These are phyloP conservation scores for Menidia beryllina DNA, from an alignment of 2,113 vertebrate species.

Conservation along the genomic window DNA sequence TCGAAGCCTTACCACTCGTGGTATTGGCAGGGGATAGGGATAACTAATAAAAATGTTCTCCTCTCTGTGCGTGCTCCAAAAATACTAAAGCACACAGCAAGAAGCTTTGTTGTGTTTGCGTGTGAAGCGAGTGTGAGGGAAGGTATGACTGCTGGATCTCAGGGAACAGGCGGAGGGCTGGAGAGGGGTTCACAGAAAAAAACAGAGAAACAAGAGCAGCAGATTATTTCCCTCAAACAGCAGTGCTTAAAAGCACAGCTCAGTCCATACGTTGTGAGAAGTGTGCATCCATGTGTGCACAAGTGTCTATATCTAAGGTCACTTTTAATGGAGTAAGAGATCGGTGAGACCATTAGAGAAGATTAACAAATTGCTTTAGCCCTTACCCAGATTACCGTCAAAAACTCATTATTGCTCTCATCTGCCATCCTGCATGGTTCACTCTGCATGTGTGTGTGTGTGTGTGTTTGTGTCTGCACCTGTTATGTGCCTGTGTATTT, in stretches of 20 bases:
- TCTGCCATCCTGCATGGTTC: constrained; percentile 25
- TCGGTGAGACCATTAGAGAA: constrained; percentile 64
- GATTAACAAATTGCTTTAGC: constrained; percentile 73
- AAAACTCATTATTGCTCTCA: constrained; percentile 47
- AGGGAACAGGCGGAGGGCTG: constrained; percentile 39
- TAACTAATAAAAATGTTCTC: constrained; percentile 31
- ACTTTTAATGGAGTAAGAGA: constrained; percentile 66
- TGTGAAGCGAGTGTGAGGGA: constrained; percentile 9
- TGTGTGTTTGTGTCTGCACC: constrained; percentile 16
- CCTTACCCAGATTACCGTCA: constrained; percentile 62
- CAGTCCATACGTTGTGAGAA: constrained; percentile 21
- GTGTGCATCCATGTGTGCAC: neutral
- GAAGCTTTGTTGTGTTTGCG: constrained; percentile 24
- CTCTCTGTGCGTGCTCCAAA: constrained; percentile 27
- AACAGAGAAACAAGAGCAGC: constrained; percentile 28
- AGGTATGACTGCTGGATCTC: constrained; percentile 38
- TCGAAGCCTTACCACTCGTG: constrained; percentile 35
- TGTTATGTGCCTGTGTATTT: constrained; percentile 27
- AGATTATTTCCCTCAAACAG: constrained; percentile 48
- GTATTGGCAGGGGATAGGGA: neutral
- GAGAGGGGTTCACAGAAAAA: constrained; percentile 41
- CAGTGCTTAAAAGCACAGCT: constrained; percentile 34
- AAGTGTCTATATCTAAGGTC: constrained; percentile 40
- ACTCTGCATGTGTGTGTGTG: constrained; percentile 20
- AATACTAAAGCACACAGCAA: constrained; percentile 31